Evolutionary conservation across 2,797 vertebrate genomes (phyloP).

Genomic region (Acrocephalus scirpaceus): DNA sequence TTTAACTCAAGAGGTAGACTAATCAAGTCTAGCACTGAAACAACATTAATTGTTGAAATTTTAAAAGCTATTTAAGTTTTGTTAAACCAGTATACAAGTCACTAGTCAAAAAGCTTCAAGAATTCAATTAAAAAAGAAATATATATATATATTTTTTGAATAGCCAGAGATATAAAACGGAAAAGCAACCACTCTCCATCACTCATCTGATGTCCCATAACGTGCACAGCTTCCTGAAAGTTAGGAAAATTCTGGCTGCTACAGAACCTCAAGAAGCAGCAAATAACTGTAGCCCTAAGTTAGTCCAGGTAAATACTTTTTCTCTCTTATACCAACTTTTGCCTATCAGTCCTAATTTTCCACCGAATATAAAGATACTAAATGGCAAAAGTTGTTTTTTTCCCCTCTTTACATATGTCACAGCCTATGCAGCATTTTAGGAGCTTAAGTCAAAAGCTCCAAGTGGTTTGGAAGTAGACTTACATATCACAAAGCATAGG

Average conservation of each 20-base stretch:
- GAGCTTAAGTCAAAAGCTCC: neutral
- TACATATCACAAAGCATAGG: rapidly evolving
- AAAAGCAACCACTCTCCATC: neutral
- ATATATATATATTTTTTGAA: neutral
- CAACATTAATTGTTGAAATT: neutral
- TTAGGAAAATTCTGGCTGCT: neutral
- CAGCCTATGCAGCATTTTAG: neutral
- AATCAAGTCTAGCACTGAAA: neutral
- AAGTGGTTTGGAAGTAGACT: neutral
- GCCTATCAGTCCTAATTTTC: neutral
- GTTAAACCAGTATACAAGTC: neutral
- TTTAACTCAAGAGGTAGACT: neutral
- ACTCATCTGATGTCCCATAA: neutral
- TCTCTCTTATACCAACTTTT: neutral
- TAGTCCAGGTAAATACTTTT: neutral
- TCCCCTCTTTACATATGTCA: neutral
- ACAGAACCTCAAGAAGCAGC: neutral
- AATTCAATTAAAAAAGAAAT: neutral
- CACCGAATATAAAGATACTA: neutral
- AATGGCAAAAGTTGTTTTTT: rapidly evolving
- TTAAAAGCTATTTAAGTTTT: neutral
- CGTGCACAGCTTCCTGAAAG: neutral
- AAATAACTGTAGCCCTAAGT: neutral
- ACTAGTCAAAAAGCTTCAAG: neutral
- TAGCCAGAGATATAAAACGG: neutral